phyloP scores from a whole-genome alignment of 2,888 invertebrate genomes.

The Theodoxus fluviatilis region DNA sequence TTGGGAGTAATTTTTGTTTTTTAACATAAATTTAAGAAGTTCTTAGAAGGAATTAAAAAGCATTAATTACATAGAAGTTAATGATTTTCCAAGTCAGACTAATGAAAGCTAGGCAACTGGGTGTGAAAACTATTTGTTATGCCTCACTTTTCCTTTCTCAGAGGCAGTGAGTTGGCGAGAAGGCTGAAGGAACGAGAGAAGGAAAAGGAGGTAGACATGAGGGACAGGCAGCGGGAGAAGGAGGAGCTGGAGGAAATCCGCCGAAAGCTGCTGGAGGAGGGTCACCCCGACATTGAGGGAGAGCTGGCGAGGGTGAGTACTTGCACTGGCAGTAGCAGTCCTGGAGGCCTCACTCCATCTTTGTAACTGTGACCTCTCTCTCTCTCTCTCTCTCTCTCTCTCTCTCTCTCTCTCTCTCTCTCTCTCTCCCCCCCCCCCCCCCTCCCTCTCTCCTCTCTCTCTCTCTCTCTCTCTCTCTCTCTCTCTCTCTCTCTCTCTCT shows the following conservation, averaged over 20 bases:
- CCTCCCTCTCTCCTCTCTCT: background rate
- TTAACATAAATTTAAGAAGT: no score
- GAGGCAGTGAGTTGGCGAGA: conserved; percentile 80
- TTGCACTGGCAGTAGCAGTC: background rate
- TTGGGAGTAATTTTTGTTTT: no score
- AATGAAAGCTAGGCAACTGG: no score
- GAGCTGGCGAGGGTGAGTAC: conserved; percentile 63
- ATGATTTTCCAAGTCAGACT: no score
- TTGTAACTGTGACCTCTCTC: conserved; percentile 13
- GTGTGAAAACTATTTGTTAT: background rate
- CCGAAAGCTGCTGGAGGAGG: conserved; percentile 72
- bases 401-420: conserved; percentile 16
- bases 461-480: background rate
- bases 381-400: conserved; percentile 14
- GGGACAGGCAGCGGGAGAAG: conserved; percentile 84
- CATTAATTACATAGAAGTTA: no score
- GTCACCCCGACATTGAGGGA: conserved; percentile 68
- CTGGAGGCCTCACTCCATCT: background rate
- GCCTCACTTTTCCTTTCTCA: conserved; percentile 26
- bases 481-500: conserved; percentile 12
- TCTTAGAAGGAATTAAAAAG: no score
- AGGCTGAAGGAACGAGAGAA: conserved; percentile 90
- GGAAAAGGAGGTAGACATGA: conserved; percentile 89
- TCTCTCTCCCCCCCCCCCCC: background rate
- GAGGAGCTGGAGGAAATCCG: conserved; percentile 86